A percentile compares a stretch with the other conserved stretches of the same genome.
These are phyloP conservation scores for Hemaris fuciformis DNA, from an alignment of 2,888 invertebrate genomes.

Conservation along the genomic window DNA sequence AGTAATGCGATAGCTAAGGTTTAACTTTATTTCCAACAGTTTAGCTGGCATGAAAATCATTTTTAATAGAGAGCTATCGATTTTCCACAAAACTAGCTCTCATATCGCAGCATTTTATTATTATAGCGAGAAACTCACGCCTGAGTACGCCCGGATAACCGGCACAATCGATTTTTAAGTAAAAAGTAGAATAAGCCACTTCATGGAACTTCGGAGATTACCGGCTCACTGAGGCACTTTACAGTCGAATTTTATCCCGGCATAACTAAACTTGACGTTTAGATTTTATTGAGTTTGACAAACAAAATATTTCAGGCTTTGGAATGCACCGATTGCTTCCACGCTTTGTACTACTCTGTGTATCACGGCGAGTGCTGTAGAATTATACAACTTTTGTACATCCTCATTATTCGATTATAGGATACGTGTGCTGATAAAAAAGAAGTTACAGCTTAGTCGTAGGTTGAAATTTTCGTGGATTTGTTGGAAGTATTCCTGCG, in stretches of 20 bases:
- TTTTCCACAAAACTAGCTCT: slow-evolving; percentile 36
- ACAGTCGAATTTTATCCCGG: slow-evolving; percentile 19
- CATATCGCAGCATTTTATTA: slow-evolving; percentile 39
- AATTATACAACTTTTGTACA: no score
- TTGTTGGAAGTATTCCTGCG: no score
- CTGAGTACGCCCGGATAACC: slow-evolving; percentile 46
- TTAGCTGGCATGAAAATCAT: slow-evolving; percentile 29
- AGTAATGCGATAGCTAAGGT: not conserved
- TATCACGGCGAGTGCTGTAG: no score
- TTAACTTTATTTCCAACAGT: slow-evolving; percentile 3
- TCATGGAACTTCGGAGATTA: slow-evolving; percentile 30
- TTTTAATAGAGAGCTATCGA: slow-evolving; percentile 41
- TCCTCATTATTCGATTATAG: no score
- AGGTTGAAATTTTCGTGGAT: no score
- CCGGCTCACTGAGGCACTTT: slow-evolving; percentile 28
- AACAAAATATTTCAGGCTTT: not conserved
- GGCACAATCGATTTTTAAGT: slow-evolving; percentile 41
- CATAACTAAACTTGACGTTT: slow-evolving; percentile 25
- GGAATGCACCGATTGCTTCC: no score
- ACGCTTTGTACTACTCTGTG: no score
- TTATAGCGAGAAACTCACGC: slow-evolving; percentile 38
- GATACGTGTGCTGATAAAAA: no score
- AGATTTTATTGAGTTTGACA: slow-evolving; percentile 21
- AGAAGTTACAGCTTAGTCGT: no score
- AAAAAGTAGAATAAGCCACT: slow-evolving; percentile 34